Percentiles rank a stretch among this genome's conserved stretches.
phyloP scores from a whole-genome alignment of 2,797 vertebrate genomes.

The Anas acuta region DNA sequence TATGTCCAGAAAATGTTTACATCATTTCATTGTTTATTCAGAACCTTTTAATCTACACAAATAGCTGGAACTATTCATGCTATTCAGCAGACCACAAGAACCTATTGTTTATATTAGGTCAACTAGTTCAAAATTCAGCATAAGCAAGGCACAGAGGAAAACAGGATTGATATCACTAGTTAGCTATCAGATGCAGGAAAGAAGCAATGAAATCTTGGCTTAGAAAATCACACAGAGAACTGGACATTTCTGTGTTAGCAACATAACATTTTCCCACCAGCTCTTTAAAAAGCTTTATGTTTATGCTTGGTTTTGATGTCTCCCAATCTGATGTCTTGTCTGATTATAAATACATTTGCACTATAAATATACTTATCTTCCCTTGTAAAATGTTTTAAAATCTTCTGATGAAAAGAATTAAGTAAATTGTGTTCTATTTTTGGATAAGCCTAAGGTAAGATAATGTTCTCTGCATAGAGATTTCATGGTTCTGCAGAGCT shows the following conservation, averaged over 20 bases:
- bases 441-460: constrained; percentile 28
- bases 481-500: neutral
- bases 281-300: neutral
- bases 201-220: neutral
- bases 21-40: neutral
- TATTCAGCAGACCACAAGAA: neutral
- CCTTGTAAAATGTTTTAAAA: constrained; percentile 41
- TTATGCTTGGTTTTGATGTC: constrained; percentile 21
- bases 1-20: neutral
- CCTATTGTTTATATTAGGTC: neutral
- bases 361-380: constrained; percentile 39
- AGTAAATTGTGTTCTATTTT: constrained; percentile 39
- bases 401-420: constrained; percentile 35
- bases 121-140: neutral
- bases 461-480: neutral
- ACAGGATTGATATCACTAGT: neutral
- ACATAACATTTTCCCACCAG: neutral
- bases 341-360: constrained; percentile 33
- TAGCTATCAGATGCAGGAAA: neutral
- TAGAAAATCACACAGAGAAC: neutral
- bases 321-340: constrained; percentile 17
- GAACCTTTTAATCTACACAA: neutral
- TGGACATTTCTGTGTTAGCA: neutral
- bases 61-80: neutral
- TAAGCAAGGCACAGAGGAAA: neutral